These are phyloP conservation scores for Zeuzera pyrina DNA, from an alignment of 2,888 invertebrate species.

Conservation along the genomic window DNA sequence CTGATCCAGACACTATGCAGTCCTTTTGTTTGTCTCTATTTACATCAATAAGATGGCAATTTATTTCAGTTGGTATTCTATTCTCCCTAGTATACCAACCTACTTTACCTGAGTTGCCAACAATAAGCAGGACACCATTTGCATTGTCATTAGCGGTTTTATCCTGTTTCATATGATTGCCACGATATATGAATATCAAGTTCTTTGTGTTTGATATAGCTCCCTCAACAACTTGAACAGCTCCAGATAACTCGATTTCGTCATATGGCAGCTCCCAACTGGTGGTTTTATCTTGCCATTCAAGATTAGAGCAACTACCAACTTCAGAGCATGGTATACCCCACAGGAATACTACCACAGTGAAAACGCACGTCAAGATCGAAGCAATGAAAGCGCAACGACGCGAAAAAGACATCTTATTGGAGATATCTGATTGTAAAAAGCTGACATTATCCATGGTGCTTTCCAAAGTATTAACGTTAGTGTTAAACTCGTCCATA, in stretches of 20 bases:
- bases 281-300: conserved; percentile 72
- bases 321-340: conserved; percentile 82
- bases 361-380: conserved; percentile 79
- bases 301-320: conserved; percentile 75
- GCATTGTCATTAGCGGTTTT: conserved; percentile 59
- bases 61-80: conserved; percentile 79
- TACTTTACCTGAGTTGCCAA: conserved; percentile 79
- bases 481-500: conserved; percentile 62
- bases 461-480: conserved; percentile 57
- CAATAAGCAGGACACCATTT: conserved; percentile 80
- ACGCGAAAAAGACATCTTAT: conserved; percentile 78
- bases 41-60: conserved; percentile 82
- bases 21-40: conserved; percentile 81
- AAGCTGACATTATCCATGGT: conserved; percentile 67
- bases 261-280: conserved; percentile 81
- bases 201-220: conserved; percentile 77
- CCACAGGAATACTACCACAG: conserved; percentile 82
- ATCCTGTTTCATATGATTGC: conserved; percentile 74
- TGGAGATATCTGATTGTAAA: conserved; percentile 58
- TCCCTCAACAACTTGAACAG: conserved; percentile 79
- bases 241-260: conserved; percentile 79
- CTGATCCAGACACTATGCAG: conserved; percentile 82
- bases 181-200: conserved; percentile 81
- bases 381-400: conserved; percentile 80
- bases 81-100: conserved; percentile 82